Evolutionary conservation across 2,113 vertebrate genomes (phyloP).

Genomic region (Syrrhaptes paradoxus): DNA sequence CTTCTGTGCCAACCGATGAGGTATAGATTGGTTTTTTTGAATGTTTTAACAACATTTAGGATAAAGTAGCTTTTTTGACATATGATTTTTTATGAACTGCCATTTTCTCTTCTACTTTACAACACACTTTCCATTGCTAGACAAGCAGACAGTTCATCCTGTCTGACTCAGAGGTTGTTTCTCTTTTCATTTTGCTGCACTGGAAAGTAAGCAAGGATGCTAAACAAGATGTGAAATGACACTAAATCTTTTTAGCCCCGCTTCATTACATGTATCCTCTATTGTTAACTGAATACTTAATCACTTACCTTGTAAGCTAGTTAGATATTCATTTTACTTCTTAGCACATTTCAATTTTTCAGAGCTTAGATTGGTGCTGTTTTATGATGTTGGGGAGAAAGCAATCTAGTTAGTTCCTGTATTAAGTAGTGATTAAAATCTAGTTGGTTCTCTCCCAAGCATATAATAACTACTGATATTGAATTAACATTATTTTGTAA

Average conservation of each 20-base stretch:
- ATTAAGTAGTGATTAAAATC: not conserved
- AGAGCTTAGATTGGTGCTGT: not conserved
- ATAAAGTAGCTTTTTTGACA: not conserved
- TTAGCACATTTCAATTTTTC: not conserved
- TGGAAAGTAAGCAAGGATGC: not conserved
- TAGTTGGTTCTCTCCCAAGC: not conserved
- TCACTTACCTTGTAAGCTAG: not conserved
- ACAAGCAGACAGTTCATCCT: not conserved
- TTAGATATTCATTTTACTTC: not conserved
- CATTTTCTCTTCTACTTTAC: not conserved
- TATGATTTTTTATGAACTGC: not conserved
- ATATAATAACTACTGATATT: not conserved
- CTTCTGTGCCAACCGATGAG: not conserved
- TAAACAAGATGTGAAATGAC: not conserved
- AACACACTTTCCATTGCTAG: not conserved
- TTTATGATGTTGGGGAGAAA: not conserved
- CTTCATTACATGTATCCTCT: not conserved
- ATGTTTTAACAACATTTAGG: not conserved
- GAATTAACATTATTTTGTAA: not conserved
- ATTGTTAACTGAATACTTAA: not conserved
- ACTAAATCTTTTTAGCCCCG: not conserved
- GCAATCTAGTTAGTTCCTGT: not conserved
- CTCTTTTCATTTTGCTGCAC: not conserved
- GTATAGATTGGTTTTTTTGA: not conserved
- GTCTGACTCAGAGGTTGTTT: not conserved